Percentiles rank a stretch among this genome's conserved stretches.
Conservation (phyloP, 2,113 vertebrate genomes). For the Pavo muticus region DNA sequence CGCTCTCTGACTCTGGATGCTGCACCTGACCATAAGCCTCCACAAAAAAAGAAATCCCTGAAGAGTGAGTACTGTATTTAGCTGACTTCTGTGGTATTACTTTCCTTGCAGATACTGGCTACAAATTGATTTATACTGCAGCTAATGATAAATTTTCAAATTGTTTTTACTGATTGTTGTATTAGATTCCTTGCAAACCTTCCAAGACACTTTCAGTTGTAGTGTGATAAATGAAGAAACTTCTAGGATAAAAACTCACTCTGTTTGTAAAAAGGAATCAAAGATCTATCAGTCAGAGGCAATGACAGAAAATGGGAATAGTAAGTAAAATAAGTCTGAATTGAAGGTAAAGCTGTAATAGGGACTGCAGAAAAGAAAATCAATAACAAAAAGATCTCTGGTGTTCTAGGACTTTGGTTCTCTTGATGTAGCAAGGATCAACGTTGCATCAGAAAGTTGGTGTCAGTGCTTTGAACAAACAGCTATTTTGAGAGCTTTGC, state of each 20-base stretch:
- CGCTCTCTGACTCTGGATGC: constrained; percentile 95
- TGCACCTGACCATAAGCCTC: constrained; percentile 91
- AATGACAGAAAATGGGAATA: not conserved
- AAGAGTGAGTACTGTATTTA: constrained; percentile 71
- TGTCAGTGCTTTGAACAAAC: not conserved
- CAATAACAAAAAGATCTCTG: not conserved
- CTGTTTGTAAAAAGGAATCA: not conserved
- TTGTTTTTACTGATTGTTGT: not conserved
- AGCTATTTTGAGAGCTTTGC: not conserved
- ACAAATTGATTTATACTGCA: not conserved
- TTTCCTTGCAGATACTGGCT: not conserved
- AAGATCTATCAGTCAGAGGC: not conserved
- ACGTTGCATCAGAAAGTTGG: not conserved
- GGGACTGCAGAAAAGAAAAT: not conserved
- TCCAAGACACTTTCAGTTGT: constrained; percentile 18
- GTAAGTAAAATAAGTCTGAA: constrained; percentile 29
- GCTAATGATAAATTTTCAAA: not conserved
- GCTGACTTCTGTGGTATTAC: constrained; percentile 17
- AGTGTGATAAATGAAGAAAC: constrained; percentile 18
- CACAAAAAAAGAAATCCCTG: constrained; percentile 72
- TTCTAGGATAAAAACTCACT: not conserved
- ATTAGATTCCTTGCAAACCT: not conserved
- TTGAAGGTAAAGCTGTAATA: not conserved
- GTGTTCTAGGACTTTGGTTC: not conserved
- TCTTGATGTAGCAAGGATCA: not conserved